Evolutionary conservation across 2,113 vertebrate species (phyloP).

Genomic region (Macquaria australasica): DNA sequence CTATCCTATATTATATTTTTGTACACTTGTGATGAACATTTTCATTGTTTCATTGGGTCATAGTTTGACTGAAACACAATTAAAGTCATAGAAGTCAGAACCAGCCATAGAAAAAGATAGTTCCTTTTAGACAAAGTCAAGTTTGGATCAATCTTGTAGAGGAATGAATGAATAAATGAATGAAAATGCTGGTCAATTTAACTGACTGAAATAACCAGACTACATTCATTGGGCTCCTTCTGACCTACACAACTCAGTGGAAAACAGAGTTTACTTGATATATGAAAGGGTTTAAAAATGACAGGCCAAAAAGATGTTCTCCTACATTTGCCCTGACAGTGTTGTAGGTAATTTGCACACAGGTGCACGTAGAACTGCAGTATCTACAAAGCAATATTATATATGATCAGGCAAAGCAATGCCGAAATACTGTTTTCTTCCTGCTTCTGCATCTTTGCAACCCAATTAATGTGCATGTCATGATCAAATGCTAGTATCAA

Average conservation of each 20-base stretch:
- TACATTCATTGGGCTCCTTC: not conserved
- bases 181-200: not conserved
- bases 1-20: not conserved
- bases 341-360: not conserved
- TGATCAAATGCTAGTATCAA: slow-evolving; percentile 1
- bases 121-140: not conserved
- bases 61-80: not conserved
- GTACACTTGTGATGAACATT: not conserved
- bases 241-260: not conserved
- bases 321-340: not conserved
- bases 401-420: not conserved
- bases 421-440: not conserved
- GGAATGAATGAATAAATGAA: too few species aligned
- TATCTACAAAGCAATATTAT: not conserved
- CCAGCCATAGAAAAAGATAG: not conserved
- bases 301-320: not conserved
- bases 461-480: not conserved
- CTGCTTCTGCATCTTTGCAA: slow-evolving; percentile 15
- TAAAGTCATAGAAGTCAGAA: not conserved
- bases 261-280: not conserved
- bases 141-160: too few species aligned
- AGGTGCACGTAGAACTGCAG: not conserved
- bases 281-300: not conserved
- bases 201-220: not conserved
- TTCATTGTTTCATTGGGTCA: not conserved